These are phyloP conservation scores for Oxyruncus cristatus DNA, from an alignment of 2,113 vertebrate species.

Conservation along the genomic window DNA sequence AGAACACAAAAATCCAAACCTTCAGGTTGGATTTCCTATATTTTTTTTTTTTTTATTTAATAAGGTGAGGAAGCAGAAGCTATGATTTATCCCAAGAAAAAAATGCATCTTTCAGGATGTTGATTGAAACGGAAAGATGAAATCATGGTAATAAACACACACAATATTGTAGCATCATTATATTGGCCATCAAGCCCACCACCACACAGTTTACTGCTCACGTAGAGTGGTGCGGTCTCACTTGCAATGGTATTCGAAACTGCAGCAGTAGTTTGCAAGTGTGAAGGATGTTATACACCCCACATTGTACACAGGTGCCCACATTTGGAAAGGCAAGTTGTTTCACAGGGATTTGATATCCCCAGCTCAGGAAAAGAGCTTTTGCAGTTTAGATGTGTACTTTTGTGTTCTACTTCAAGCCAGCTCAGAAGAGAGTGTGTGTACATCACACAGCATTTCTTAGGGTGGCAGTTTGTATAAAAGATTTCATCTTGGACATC, in stretches of 20 bases:
- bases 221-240: not conserved
- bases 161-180: not conserved
- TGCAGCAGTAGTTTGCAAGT: not conserved
- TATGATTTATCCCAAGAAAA: not conserved
- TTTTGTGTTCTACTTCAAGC: not conserved
- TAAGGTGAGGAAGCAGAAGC: not conserved
- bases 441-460: not conserved
- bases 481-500: not conserved
- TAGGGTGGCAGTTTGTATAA: not conserved
- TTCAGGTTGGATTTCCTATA: fast-evolving
- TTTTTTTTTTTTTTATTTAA: not conserved
- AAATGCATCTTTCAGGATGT: not conserved
- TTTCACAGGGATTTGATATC: not conserved
- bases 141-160: not conserved
- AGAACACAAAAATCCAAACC: not conserved
- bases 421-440: not conserved
- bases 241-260: not conserved
- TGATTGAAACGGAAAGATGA: not conserved
- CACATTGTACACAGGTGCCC: not conserved
- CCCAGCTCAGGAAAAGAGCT: not conserved
- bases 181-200: not conserved
- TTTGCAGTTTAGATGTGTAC: not conserved
- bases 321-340: fast-evolving
- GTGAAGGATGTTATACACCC: not conserved
- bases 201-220: not conserved